A percentile compares a stretch with the other conserved stretches of the same genome.
Evolutionary conservation across 2,888 invertebrate genomes (phyloP).

Genomic region (Andrena bucephala): DNA sequence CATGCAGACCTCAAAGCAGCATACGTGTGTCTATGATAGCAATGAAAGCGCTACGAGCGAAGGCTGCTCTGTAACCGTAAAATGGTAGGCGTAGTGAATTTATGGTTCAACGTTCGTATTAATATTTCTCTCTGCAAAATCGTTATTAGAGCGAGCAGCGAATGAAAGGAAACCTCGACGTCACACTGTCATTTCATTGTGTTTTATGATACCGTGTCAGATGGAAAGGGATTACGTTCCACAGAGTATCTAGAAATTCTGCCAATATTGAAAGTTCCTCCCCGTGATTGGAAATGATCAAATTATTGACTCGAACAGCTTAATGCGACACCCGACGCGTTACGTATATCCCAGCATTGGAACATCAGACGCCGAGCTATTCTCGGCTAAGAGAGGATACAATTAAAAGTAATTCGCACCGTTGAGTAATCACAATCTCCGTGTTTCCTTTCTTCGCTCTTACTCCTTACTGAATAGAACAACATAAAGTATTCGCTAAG

Average conservation of each 20-base stretch:
- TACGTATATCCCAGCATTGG: slow-evolving; percentile 5
- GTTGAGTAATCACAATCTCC: neutral
- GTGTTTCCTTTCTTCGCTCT: neutral
- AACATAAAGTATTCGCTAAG: neutral
- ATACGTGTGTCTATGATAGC: slow-evolving; percentile 55
- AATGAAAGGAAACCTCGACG: no score
- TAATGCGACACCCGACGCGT: neutral
- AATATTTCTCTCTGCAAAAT: slow-evolving; percentile 2
- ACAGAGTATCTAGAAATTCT: no score
- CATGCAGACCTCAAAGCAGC: slow-evolving; percentile 49
- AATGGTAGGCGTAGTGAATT: slow-evolving; percentile 50
- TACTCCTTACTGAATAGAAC: neutral
- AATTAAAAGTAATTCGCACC: slow-evolving; percentile 6
- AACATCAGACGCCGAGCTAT: neutral
- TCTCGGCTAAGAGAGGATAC: neutral
- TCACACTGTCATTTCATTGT: neutral
- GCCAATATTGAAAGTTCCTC: no score
- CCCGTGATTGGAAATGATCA: no score
- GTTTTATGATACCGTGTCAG: neutral
- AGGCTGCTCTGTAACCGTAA: slow-evolving; percentile 45
- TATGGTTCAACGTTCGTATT: neutral
- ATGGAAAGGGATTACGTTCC: no score
- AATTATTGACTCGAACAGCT: no score
- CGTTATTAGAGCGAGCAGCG: slow-evolving; percentile 25
- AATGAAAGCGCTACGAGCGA: slow-evolving; percentile 62